Percentiles rank a stretch among this genome's conserved stretches.
phyloP scores from a whole-genome alignment of 2,888 invertebrate genomes.

The Pecten maximus region DNA sequence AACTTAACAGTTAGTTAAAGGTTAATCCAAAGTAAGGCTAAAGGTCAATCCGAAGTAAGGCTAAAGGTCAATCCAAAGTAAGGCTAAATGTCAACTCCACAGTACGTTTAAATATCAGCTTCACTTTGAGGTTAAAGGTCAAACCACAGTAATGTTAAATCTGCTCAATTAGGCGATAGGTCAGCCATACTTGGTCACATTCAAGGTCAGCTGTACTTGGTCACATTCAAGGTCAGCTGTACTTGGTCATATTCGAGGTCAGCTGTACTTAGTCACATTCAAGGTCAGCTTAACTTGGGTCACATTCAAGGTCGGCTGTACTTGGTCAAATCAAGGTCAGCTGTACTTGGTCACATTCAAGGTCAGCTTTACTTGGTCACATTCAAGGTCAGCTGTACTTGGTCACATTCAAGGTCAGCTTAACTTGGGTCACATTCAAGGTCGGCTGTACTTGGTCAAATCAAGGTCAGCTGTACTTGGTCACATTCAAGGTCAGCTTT shows the following conservation, averaged over 20 bases:
- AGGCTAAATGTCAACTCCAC: background rate
- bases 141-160: background rate
- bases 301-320: no score
- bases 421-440: no score
- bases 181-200: background rate
- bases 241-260: no score
- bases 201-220: background rate
- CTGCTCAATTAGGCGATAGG: no score
- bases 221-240: background rate
- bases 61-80: no score
- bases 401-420: no score
- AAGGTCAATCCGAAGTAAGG: background rate
- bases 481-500: background rate
- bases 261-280: background rate
- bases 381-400: background rate
- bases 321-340: background rate
- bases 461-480: no score
- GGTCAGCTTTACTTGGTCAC: background rate
- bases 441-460: background rate
- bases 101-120: no score
- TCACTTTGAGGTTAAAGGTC: no score
- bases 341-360: background rate
- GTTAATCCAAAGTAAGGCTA: background rate
- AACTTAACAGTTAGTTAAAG: no score
- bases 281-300: no score